Percentiles rank a stretch among this genome's conserved stretches.
These are phyloP conservation scores for Sebastes melanostomus DNA, from an alignment of 2,797 vertebrate genomes.

Conservation along the genomic window DNA sequence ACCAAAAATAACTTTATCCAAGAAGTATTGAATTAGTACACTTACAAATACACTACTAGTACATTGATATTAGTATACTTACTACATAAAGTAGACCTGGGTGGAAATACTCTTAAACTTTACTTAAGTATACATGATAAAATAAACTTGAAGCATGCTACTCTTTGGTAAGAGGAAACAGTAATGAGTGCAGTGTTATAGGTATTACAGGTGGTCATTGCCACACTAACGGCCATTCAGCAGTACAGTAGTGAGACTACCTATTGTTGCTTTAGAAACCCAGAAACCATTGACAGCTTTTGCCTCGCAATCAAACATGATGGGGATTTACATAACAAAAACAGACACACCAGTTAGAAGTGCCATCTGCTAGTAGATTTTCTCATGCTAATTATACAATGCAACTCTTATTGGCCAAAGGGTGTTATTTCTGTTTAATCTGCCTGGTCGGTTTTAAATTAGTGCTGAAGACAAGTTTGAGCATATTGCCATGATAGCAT, in stretches of 20 bases:
- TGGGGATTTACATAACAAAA: conserved; percentile 4
- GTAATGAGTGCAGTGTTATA: too few species aligned
- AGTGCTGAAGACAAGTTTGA: neutral
- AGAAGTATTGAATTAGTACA: too few species aligned
- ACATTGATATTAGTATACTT: too few species aligned
- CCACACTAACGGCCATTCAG: neutral
- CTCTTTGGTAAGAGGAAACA: too few species aligned
- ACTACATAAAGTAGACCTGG: too few species aligned
- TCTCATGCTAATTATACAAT: neutral
- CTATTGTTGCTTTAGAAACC: neutral
- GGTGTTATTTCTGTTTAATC: conserved; percentile 16
- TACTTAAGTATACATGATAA: too few species aligned
- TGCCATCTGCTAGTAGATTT: neutral
- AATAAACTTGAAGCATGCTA: too few species aligned
- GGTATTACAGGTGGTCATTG: neutral
- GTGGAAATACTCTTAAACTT: too few species aligned
- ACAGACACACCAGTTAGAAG: neutral
- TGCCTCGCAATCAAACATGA: neutral
- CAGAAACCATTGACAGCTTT: neutral
- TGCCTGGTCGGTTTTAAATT: conserved; percentile 4
- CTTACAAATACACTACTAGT: too few species aligned
- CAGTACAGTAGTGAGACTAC: neutral
- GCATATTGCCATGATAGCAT: neutral
- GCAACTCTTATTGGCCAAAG: neutral
- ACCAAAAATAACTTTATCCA: neutral